Base-by-base conservation (phyloP, 2,888 invertebrate species). In the Agapostemon virescens region DNA sequence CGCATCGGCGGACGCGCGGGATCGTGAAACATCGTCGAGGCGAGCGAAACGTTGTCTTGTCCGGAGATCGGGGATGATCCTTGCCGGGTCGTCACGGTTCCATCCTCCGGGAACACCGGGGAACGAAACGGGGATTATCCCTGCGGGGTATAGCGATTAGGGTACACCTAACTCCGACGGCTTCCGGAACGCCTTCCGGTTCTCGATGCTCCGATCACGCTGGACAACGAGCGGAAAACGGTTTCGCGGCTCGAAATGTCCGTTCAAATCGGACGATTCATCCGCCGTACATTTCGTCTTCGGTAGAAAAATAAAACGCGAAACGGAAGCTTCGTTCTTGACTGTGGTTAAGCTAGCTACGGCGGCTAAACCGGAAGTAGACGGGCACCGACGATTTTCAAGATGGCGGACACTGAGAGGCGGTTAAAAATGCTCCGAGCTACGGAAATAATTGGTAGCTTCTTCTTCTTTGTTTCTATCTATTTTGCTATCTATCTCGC, bases 401-500 rank as follows among this genome's bases (percentile, higher is more conserved):
- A 52, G 55, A 77, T 40, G 61, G 42, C 1, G 33, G 64, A 42
- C 7, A 26, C n/a, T 52, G 75, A 61, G 77, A 61, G 77, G 63
- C 45, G 52, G 76, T 77, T 81, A 87, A 87, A 89, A 88, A 88
- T 79, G 89, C 88, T 86, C 85, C 85, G 84, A 86, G 87, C 88
- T 88, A 89, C 83, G 88, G 89, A 90, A 90, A 90, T 90, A 90
- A 80, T 77, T 79, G 77, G 69, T 82, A 87, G 84, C 78, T 72
- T 84, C 74, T 78, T 64, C 52, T 66, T 72, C 69, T 73, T 70
- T 75, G 40, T 76, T 69, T 40, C 72, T 72, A n/a, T n/a, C n/a
- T n/a, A n/a, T n/a, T n/a, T n/a, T n/a, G n/a, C n/a, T n/a, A n/a
- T n/a, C n/a, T n/a, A n/a, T n/a, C n/a, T n/a, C n/a, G n/a, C n/a